These are phyloP conservation scores for Apteryx mantelli DNA, from an alignment of 2,113 vertebrate genomes.

Conservation along the genomic window DNA sequence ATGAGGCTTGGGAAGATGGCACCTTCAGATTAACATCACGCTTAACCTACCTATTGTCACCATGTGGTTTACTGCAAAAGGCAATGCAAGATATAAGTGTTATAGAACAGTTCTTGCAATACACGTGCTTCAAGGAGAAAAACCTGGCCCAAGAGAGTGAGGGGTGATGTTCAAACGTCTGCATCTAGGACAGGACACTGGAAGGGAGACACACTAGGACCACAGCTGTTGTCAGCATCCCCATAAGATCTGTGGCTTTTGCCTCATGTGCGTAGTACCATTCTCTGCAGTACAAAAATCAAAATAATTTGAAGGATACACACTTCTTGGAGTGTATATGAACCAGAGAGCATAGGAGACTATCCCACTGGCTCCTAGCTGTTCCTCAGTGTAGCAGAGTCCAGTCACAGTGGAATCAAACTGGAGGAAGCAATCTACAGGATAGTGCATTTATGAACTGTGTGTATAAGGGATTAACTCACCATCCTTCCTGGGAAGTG, in stretches of 20 bases:
- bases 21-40: fast-evolving
- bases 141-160: not conserved
- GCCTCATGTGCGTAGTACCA: not conserved
- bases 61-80: fast-evolving
- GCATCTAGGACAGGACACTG: not conserved
- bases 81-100: fast-evolving
- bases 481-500: fast-evolving
- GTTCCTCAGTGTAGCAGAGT: not conserved
- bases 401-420: not conserved
- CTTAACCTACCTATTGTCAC: not conserved
- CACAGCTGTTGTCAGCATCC: fast-evolving
- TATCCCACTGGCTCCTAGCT: not conserved
- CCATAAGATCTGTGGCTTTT: not conserved
- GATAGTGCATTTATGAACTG: not conserved
- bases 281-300: not conserved
- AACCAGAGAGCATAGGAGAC: not conserved
- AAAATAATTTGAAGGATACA: not conserved
- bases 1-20: not conserved
- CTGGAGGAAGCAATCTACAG: not conserved
- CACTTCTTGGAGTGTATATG: no score
- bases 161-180: not conserved
- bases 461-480: not conserved
- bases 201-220: not conserved
- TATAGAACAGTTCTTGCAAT: not conserved
- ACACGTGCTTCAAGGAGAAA: not conserved